These are phyloP conservation scores for Aporrectodea caliginosa DNA, from an alignment of 1,140 invertebrate genomes.

Conservation along the genomic window DNA sequence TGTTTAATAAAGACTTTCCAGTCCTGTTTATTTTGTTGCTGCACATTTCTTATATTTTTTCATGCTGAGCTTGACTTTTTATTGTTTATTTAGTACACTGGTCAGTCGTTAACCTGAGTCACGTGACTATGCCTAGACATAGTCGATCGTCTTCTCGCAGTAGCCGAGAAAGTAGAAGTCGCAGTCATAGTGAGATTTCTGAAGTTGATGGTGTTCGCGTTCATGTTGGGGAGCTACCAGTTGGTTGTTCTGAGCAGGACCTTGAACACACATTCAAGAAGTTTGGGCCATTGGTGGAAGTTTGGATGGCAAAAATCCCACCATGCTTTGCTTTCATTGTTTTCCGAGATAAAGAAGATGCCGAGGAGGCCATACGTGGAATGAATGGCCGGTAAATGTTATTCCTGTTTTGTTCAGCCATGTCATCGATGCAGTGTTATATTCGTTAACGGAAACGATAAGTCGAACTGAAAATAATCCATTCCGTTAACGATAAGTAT, in stretches of 20 bases:
- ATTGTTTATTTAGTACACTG: too few species aligned
- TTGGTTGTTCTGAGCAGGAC: constrained; percentile 44
- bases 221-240: constrained; percentile 4
- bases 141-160: constrained; percentile 1
- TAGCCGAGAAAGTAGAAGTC: constrained; percentile 9
- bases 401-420: constrained; percentile 2
- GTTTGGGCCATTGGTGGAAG: constrained; percentile 51
- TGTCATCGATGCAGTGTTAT: not conserved
- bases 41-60: too few species aligned
- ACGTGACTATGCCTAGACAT: not conserved
- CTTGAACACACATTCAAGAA: constrained; percentile 49
- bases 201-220: not conserved
- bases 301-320: constrained; percentile 54
- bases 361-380: constrained; percentile 46
- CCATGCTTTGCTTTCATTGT: constrained; percentile 56
- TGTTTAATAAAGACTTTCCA: too few species aligned
- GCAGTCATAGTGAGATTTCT: not conserved
- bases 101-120: not conserved
- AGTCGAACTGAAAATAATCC: too few species aligned
- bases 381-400: constrained; percentile 53
- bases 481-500: too few species aligned
- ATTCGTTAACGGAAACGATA: too few species aligned
- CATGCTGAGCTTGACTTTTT: too few species aligned
- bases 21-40: too few species aligned
- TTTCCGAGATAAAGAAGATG: constrained; percentile 50